Evolutionary conservation across 1,140 invertebrate genomes (phyloP), one percentile per base, ranked within the genome.

Genomic region (Drosophila sucinea): DNA sequence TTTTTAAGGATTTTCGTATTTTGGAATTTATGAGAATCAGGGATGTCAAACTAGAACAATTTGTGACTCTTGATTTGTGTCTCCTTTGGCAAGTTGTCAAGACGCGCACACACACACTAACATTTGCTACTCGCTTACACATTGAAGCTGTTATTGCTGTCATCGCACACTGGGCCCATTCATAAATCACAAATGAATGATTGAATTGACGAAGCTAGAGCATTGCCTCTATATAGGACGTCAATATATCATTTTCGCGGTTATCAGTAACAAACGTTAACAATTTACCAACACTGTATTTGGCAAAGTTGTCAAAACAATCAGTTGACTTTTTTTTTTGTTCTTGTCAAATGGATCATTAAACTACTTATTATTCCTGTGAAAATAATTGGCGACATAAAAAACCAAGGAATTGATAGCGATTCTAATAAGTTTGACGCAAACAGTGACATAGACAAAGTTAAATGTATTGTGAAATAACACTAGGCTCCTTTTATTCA

Each of bases 1-100:
- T 17, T 35, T 47, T 2, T 25, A 47, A 47, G 44, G 44, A 47
- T 25, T 47, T 47, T 47, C 4, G 10, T 5, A 5, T 25, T 47
- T 25, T 47, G n/a, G 17, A 23, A 44, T 44, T 17, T 17, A 44
- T 1, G n/a, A n/a, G 4, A 41, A 41, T n/a, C 40, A n/a, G n/a
- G 5, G 40, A 17, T 51, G 47, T 25, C 23, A 51, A 51, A 25
- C 4, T 23, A 10, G 10, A 11, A 7, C 10, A 11, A 27, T 54
- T 54, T 71, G 40, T 68, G 38, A 60, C 40, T 70, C 40, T 65
- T 55, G 35, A 40, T 63, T 38, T 10, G 7, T 38, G 35, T 38
- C 35, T 11, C 79, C 83, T 87, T 86, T 87, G 75, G 78, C 82
- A 86, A 76, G 66, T 68, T 82, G 81, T 75, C 75, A 86, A 38